These are phyloP conservation scores for Podilymbus podiceps DNA, from an alignment of 2,113 vertebrate species.

Conservation along the genomic window DNA sequence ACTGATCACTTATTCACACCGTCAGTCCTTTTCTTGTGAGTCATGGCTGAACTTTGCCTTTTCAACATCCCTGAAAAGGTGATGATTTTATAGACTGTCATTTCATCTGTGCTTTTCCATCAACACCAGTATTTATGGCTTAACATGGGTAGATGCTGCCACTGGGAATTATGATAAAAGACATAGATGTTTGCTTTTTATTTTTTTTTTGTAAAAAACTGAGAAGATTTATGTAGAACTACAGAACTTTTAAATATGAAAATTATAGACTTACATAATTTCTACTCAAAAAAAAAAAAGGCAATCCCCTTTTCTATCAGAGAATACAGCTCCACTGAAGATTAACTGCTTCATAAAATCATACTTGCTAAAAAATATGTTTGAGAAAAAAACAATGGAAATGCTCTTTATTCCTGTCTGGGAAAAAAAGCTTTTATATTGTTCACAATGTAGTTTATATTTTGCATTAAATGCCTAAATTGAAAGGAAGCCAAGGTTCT, in stretches of 20 bases:
- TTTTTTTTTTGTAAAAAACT: not conserved
- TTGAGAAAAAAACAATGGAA: not conserved
- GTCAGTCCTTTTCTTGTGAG: not conserved
- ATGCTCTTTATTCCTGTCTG: not conserved
- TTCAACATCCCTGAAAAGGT: not conserved
- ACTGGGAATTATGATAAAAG: not conserved
- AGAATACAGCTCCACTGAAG: not conserved
- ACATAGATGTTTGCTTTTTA: not conserved
- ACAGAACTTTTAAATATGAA: not conserved
- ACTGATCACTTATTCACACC: not conserved
- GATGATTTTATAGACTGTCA: not conserved
- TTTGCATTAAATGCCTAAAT: slow-evolving; percentile 17
- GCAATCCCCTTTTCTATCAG: not conserved
- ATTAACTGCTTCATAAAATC: slow-evolving; percentile 2
- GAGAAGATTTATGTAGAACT: not conserved
- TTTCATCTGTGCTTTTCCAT: not conserved
- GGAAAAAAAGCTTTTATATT: slow-evolving; percentile 1
- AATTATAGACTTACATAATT: not conserved
- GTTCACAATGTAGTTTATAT: not conserved
- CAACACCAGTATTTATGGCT: not conserved
- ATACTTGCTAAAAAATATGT: not conserved
- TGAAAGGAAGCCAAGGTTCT: slow-evolving; percentile 9
- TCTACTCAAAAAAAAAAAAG: not conserved
- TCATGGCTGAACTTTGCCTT: not conserved
- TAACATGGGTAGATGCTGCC: not conserved